Evolutionary conservation across 1,140 invertebrate genomes (phyloP).

Genomic region (Calliphora vicina): DNA sequence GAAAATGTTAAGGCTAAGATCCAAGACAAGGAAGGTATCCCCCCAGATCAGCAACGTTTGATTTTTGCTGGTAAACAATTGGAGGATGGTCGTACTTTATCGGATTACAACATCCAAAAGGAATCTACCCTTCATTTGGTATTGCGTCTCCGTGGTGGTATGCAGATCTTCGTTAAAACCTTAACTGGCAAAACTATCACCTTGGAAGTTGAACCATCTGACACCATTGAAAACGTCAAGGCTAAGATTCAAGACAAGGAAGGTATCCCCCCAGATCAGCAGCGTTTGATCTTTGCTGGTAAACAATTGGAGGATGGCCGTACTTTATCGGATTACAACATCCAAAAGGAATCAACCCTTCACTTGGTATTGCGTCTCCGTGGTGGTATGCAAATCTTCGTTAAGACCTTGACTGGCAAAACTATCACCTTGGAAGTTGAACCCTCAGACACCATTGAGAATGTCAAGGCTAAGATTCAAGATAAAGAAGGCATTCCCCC

Average conservation of each 20-base stretch:
- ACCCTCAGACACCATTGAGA: conserved; percentile 80
- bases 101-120: conserved; percentile 85
- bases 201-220: conserved; percentile 78
- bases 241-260: conserved; percentile 80
- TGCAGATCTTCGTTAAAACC: conserved; percentile 80
- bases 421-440: conserved; percentile 82
- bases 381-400: conserved; percentile 82
- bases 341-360: conserved; percentile 88
- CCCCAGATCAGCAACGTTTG: conserved; percentile 74
- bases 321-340: conserved; percentile 74
- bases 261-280: conserved; percentile 72
- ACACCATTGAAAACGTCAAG: conserved; percentile 79
- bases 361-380: conserved; percentile 81
- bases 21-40: conserved; percentile 76
- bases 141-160: conserved; percentile 81
- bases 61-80: conserved; percentile 81
- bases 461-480: conserved; percentile 82
- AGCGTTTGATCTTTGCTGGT: conserved; percentile 75
- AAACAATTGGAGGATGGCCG: conserved; percentile 76
- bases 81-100: conserved; percentile 80
- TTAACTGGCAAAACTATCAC: conserved; percentile 79
- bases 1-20: conserved; percentile 84
- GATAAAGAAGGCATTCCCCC: conserved; percentile 78
- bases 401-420: conserved; percentile 83
- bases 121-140: conserved; percentile 91